Evolutionary conservation across 2,888 invertebrate species (phyloP).

Genomic region (Mycalesis mineus): DNA sequence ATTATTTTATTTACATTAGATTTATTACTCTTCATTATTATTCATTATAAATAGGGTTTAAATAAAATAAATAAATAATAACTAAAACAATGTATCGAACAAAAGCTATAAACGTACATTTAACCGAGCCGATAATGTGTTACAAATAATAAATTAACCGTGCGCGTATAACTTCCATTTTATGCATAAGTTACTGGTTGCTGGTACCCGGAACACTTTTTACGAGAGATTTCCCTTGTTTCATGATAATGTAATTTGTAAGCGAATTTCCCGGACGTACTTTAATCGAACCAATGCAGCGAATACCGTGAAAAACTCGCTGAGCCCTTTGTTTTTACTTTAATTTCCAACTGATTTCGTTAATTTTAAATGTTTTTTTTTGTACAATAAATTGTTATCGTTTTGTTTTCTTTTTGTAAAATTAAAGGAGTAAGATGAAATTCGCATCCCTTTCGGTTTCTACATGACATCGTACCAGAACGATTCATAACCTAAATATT

Average conservation of each 20-base stretch:
- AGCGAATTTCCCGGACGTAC: slow-evolving; percentile 7
- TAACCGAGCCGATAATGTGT: neutral
- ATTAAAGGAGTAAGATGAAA: too few relatives aligned
- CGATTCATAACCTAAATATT: too few relatives aligned
- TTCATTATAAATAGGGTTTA: too few relatives aligned
- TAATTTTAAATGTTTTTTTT: too few relatives aligned
- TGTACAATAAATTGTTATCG: too few relatives aligned
- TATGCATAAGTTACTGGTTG: neutral
- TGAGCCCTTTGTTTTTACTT: slow-evolving; percentile 1
- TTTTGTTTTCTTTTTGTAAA: too few relatives aligned
- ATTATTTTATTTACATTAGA: too few relatives aligned
- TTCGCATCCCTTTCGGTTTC: too few relatives aligned
- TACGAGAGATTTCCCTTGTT: slow-evolving; percentile 21
- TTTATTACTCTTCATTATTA: too few relatives aligned
- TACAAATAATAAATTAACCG: neutral
- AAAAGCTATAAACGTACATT: neutral
- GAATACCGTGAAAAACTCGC: neutral
- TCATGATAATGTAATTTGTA: slow-evolving; percentile 19
- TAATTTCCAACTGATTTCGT: too few relatives aligned
- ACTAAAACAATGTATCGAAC: neutral
- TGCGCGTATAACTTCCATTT: neutral
- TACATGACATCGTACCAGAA: too few relatives aligned
- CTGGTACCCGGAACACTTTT: slow-evolving; percentile 6
- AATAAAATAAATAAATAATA: too few relatives aligned
- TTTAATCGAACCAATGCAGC: slow-evolving; percentile 14